Evolutionary conservation across 2,888 invertebrate species (phyloP).

Genomic region (Luffia ferchaultella): DNA sequence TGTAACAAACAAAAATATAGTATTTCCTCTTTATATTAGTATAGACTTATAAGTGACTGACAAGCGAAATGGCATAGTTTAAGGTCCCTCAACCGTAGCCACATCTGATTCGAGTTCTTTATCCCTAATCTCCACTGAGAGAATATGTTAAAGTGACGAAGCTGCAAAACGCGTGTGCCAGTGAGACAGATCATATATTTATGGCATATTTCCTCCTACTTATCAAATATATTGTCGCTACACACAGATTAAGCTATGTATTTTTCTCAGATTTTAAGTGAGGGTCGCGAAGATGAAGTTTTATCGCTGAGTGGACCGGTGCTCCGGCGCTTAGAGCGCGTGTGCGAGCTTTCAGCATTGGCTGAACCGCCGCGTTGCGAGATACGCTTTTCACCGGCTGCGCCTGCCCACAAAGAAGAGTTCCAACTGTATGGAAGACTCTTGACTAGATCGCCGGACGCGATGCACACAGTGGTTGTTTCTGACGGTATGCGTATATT

Average conservation of each 20-base stretch:
- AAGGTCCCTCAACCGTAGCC: too few species aligned
- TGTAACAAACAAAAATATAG: slow-evolving; percentile 9
- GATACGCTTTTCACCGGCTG: slow-evolving; percentile 33
- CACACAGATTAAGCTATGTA: too few species aligned
- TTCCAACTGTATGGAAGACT: slow-evolving; percentile 40
- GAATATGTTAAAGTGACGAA: too few species aligned
- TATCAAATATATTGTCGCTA: too few species aligned
- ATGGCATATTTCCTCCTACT: too few species aligned
- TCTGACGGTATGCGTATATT: slow-evolving; percentile 66
- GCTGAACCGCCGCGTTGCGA: slow-evolving; percentile 25
- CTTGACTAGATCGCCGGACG: slow-evolving; percentile 71
- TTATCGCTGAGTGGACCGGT: slow-evolving; percentile 72
- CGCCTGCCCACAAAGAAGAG: slow-evolving; percentile 29
- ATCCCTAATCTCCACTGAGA: too few species aligned
- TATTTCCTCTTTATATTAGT: not conserved
- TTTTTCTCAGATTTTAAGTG: slow-evolving; percentile 51
- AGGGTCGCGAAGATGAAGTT: slow-evolving; percentile 76
- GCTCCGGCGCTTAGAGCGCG: slow-evolving; percentile 69
- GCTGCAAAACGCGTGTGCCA: too few species aligned
- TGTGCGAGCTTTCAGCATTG: slow-evolving; percentile 61
- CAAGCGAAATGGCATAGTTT: too few species aligned
- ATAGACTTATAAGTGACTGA: not conserved
- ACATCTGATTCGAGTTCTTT: too few species aligned
- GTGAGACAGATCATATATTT: too few species aligned
- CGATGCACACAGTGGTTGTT: slow-evolving; percentile 64